Conservation (phyloP, 2,888 invertebrate species). For the Drosophila percnosoma region DNA sequence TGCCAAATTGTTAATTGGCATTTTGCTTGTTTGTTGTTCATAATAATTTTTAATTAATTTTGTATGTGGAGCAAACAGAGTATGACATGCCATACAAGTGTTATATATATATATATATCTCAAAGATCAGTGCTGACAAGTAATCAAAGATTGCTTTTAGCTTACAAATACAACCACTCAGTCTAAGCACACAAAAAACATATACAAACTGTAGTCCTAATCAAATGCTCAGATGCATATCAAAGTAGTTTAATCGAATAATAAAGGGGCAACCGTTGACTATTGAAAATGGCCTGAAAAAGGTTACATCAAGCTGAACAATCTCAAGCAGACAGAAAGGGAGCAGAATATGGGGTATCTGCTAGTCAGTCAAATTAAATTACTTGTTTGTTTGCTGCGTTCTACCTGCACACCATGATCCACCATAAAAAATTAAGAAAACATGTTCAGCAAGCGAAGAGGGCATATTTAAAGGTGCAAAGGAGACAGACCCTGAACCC, state of each 20-base stretch:
- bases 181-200: conserved; percentile 4
- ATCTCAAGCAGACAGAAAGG: too few species aligned
- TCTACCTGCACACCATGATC: conserved; percentile 63
- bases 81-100: background rate
- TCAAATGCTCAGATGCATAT: conserved; percentile 66
- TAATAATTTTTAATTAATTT: conserved; percentile 1
- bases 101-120: background rate
- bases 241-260: conserved; percentile 64
- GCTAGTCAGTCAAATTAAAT: background rate
- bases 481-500: conserved; percentile 28
- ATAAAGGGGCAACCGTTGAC: conserved; percentile 26
- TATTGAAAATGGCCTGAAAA: too few species aligned
- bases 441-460: conserved; percentile 59
- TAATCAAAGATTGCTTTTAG: background rate
- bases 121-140: background rate
- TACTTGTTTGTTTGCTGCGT: conserved; percentile 6
- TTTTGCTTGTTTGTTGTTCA: background rate
- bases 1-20: background rate
- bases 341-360: background rate
- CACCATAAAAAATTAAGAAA: conserved; percentile 72
- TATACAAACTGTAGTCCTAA: conserved; percentile 25
- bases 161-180: background rate
- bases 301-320: background rate
- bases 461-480: conserved; percentile 32
- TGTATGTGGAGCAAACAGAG: background rate